Evolutionary conservation across 2,113 vertebrate genomes (phyloP).

Genomic region (Heterotilapia buettikoferi): DNA sequence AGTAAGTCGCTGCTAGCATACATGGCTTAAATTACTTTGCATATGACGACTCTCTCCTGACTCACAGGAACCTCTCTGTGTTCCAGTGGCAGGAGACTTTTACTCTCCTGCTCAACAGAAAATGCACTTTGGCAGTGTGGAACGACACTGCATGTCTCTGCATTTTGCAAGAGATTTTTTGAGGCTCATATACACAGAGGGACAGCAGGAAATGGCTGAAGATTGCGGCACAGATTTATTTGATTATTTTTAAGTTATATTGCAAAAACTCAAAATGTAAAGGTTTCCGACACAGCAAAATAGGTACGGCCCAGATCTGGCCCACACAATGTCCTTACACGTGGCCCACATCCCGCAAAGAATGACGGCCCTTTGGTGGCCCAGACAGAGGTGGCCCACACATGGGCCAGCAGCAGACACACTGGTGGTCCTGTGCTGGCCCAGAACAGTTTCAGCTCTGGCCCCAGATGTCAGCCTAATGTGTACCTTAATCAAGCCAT

Average conservation of each 20-base stretch:
- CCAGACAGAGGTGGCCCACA: neutral
- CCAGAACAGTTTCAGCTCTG: neutral
- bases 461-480: neutral
- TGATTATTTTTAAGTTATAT: neutral
- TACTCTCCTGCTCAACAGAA: neutral
- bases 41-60: neutral
- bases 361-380: neutral
- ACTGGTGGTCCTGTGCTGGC: neutral
- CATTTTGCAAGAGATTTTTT: neutral
- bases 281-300: neutral
- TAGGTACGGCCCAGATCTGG: neutral
- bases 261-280: neutral
- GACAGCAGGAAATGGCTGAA: neutral
- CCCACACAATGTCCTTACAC: neutral
- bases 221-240: neutral
- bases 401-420: neutral
- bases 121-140: neutral
- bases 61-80: neutral
- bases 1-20: neutral
- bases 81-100: neutral
- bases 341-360: neutral
- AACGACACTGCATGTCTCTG: neutral
- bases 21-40: neutral
- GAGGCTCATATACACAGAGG: neutral
- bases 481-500: neutral